phyloP scores from a whole-genome alignment of 2,113 vertebrate genomes.

The Physeter macrocephalus region DNA sequence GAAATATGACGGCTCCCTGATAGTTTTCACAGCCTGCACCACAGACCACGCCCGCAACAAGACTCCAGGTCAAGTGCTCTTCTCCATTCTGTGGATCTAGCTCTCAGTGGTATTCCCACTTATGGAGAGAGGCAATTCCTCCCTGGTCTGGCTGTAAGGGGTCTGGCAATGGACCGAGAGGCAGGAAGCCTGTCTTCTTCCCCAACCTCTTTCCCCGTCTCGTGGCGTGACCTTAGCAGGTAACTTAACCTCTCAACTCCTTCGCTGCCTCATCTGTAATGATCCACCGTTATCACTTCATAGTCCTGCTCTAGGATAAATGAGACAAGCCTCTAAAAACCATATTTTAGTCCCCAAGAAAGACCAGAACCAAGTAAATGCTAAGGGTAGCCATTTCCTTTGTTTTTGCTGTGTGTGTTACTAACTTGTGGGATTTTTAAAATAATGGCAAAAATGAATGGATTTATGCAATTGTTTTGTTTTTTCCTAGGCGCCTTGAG shows the following conservation, averaged over 20 bases:
- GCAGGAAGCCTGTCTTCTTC: background rate
- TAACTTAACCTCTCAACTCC: background rate
- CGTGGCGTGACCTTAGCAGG: background rate
- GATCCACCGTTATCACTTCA: background rate
- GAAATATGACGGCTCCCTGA: background rate
- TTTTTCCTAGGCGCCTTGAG: background rate
- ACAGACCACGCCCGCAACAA: background rate
- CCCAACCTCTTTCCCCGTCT: background rate
- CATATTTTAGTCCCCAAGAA: background rate
- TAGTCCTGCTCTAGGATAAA: background rate
- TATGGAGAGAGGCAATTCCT: background rate
- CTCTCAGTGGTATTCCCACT: background rate
- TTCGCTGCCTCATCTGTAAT: background rate
- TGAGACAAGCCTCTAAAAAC: background rate
- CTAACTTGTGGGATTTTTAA: background rate
- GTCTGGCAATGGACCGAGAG: background rate
- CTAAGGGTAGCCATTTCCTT: background rate
- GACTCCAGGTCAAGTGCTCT: slow-evolving; percentile 25
- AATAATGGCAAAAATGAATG: background rate
- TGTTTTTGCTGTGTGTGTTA: background rate
- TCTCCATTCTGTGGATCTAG: background rate
- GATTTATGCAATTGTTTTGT: background rate
- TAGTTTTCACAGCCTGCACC: background rate
- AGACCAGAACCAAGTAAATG: background rate
- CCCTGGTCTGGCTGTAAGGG: background rate